These are phyloP conservation scores for Rhyacichthys aspro DNA, from an alignment of 2,797 vertebrate species.

Conservation along the genomic window DNA sequence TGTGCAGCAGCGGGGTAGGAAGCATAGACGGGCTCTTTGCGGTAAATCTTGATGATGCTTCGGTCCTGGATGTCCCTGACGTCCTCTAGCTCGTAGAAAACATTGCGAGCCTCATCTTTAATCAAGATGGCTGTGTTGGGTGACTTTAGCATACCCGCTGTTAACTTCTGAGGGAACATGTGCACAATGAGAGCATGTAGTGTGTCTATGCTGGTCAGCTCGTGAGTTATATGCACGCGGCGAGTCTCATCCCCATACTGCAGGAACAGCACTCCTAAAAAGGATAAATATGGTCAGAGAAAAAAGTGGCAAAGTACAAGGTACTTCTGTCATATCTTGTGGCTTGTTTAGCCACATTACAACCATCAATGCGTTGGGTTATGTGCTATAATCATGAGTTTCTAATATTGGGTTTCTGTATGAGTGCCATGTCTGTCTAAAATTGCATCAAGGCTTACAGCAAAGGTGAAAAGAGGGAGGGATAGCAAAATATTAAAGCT, in stretches of 20 bases:
- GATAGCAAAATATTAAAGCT: no score
- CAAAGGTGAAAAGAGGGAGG: not conserved
- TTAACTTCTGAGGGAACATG: constrained; percentile 99
- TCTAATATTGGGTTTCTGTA: no score
- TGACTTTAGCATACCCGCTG: constrained; percentile 97
- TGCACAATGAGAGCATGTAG: constrained; percentile 97
- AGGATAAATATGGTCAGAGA: constrained; percentile 15
- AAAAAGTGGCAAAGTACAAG: constrained; percentile 8
- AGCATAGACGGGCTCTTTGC: constrained; percentile 96
- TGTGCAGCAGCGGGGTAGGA: constrained; percentile 91
- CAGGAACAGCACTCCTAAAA: constrained; percentile 93
- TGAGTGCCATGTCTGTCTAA: not conserved
- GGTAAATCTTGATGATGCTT: constrained; percentile 98
- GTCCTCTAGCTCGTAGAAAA: constrained; percentile 98
- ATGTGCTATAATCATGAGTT: no score
- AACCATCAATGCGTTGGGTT: not conserved
- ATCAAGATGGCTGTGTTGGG: constrained; percentile 98
- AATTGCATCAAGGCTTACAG: constrained; percentile 19
- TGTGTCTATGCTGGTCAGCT: constrained; percentile 98
- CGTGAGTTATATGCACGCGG: constrained; percentile 97
- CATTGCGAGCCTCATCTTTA: constrained; percentile 96
- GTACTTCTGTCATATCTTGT: constrained; percentile 8
- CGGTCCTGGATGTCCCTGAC: constrained; percentile 97
- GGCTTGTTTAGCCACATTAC: not conserved
- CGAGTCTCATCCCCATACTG: constrained; percentile 97